phyloP scores from a whole-genome alignment of 2,113 vertebrate genomes.

The Petrocephalus zakoni region DNA sequence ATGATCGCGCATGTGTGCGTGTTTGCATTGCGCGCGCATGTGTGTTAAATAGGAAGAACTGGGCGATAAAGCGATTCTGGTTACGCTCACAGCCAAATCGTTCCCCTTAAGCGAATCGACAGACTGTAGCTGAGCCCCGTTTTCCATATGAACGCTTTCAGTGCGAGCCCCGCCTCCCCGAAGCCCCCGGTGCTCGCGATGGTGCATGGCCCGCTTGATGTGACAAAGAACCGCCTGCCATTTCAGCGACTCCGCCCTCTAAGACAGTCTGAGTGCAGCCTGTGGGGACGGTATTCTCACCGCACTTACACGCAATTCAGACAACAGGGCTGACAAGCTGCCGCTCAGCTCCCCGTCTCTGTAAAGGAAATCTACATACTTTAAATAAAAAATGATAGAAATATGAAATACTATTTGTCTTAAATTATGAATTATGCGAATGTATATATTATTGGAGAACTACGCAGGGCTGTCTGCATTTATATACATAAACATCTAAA shows the following conservation, averaged over 20 bases:
- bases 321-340: constrained; percentile 28
- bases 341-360: constrained; percentile 38
- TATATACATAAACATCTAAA: not conserved
- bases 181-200: constrained; percentile 30
- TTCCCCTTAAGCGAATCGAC: constrained; percentile 21
- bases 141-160: constrained; percentile 26
- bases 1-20: not conserved
- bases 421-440: not conserved
- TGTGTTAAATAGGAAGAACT: constrained; percentile 10
- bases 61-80: not conserved
- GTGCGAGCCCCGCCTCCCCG: not conserved
- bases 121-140: constrained; percentile 7
- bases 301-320: constrained; percentile 41
- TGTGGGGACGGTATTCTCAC: constrained; percentile 43
- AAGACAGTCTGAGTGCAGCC: constrained; percentile 28
- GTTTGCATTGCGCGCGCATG: not conserved
- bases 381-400: not conserved
- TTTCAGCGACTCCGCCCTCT: constrained; percentile 41
- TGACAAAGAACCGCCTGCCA: constrained; percentile 57
- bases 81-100: constrained; percentile 7
- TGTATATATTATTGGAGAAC: not conserved
- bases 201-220: constrained; percentile 40
- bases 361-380: constrained; percentile 19
- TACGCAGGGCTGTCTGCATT: not conserved
- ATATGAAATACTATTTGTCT: not conserved